Percentiles rank a stretch among this genome's conserved stretches.
These are phyloP conservation scores for Scaptodrosophila latifasciaeformis DNA, from an alignment of 2,888 invertebrate species.

Conservation along the genomic window DNA sequence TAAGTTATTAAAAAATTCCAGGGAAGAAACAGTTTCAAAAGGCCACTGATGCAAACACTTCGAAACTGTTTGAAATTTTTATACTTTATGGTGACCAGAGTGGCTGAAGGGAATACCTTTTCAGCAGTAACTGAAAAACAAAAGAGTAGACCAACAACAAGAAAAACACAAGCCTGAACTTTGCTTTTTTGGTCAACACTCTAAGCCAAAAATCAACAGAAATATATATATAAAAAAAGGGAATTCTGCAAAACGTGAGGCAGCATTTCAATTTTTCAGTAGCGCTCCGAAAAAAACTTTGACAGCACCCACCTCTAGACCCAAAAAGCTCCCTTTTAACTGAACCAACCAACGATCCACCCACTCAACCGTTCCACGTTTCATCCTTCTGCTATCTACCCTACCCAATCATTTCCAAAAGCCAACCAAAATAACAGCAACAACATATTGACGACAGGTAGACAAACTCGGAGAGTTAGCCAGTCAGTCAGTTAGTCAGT, in stretches of 20 bases:
- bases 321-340: too few relatives aligned
- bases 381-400: conserved; percentile 2
- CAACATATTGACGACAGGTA: conserved; percentile 53
- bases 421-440: conserved; percentile 29
- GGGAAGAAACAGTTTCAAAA: conserved; percentile 3
- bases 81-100: conserved; percentile 6
- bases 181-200: conserved; percentile 67
- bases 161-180: conserved; percentile 57
- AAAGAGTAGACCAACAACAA: conserved; percentile 38
- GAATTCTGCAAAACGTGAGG: conserved; percentile 59
- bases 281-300: conserved; percentile 49
- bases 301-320: conserved; percentile 33
- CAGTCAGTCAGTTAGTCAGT: conserved; percentile 37
- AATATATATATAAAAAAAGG: conserved; percentile 54
- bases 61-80: too few relatives aligned
- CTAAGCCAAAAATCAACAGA: conserved; percentile 68
- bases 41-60: conserved; percentile 24
- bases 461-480: too few relatives aligned
- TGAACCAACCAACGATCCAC: too few relatives aligned
- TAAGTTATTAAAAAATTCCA: too few relatives aligned
- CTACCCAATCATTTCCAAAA: conserved; percentile 18
- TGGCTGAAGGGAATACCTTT: not conserved
- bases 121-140: conserved; percentile 50
- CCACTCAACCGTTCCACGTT: not conserved
- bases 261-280: conserved; percentile 66